These are phyloP conservation scores for Drosophila albomicans DNA, from an alignment of 1,140 invertebrate species.

Conservation along the genomic window DNA sequence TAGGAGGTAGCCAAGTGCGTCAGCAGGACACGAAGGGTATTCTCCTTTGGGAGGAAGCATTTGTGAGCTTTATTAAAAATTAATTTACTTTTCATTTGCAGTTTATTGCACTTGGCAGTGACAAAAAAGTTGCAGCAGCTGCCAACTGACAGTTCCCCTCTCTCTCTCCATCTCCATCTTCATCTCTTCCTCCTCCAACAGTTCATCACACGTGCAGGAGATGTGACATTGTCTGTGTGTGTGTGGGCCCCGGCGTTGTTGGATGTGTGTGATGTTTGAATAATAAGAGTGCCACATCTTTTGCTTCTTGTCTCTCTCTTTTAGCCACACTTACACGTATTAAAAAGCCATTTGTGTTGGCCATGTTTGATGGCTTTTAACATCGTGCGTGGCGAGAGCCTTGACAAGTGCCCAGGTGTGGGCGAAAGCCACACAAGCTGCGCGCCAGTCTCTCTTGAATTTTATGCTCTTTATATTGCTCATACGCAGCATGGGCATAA, in stretches of 20 bases:
- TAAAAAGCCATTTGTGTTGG: constrained; percentile 79
- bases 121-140: constrained; percentile 65
- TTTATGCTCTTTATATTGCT: constrained; percentile 70
- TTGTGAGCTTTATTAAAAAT: constrained; percentile 80
- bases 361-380: constrained; percentile 79
- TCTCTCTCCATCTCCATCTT: neutral
- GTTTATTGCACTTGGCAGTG: constrained; percentile 80
- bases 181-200: constrained; percentile 8
- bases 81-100: constrained; percentile 83
- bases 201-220: neutral
- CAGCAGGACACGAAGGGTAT: constrained; percentile 20
- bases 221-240: neutral
- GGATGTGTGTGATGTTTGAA: constrained; percentile 38
- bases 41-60: constrained; percentile 32
- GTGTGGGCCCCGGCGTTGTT: constrained; percentile 14
- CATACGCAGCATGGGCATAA: constrained; percentile 66
- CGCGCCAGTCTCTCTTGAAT: constrained; percentile 26
- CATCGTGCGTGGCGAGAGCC: constrained; percentile 37
- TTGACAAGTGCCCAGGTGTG: constrained; percentile 40
- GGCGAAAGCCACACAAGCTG: constrained; percentile 18
- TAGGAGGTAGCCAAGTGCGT: constrained; percentile 68
- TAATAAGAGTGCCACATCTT: constrained; percentile 35
- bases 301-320: constrained; percentile 26
- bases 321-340: constrained; percentile 74
- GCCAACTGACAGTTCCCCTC: constrained; percentile 8